Conservation (phyloP, 1,140 invertebrate species). For the Drosophila trapezifrons region DNA sequence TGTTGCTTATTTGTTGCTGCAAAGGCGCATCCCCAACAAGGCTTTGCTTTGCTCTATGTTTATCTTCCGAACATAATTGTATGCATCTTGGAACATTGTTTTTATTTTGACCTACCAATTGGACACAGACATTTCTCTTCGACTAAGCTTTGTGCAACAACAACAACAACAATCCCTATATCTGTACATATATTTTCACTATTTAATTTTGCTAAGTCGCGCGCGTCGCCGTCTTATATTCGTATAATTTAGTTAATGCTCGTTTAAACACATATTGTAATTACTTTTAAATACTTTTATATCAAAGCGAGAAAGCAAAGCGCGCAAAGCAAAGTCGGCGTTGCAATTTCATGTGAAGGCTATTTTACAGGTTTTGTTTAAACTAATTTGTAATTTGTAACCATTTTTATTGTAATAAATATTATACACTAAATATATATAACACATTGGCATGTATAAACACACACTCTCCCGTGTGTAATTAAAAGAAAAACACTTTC, state of each 20-base stretch:
- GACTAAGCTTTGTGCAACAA: conserved; percentile 9
- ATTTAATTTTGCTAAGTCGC: conserved; percentile 29
- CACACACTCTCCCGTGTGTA: conserved; percentile 27
- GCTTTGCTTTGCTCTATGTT: conserved; percentile 46
- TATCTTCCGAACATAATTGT: conserved; percentile 16
- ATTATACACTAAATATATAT: conserved; percentile 30
- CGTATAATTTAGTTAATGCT: conserved; percentile 67
- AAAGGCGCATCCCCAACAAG: conserved; percentile 37
- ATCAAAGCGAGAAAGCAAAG: conserved; percentile 62
- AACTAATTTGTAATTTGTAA: conserved; percentile 70
- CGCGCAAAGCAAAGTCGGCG: conserved; percentile 58
- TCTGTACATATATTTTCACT: conserved; percentile 57
- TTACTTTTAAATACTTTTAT: conserved; percentile 55
- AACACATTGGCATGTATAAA: conserved; percentile 36
- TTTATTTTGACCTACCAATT: conserved; percentile 14
- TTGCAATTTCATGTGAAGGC: conserved; percentile 75
- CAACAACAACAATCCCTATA: conserved; percentile 37
- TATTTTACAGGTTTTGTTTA: conserved; percentile 83
- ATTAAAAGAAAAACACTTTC: conserved; percentile 40
- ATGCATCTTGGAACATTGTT: conserved; percentile 16
- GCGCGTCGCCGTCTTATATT: conserved; percentile 43
- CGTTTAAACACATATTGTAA: conserved; percentile 47
- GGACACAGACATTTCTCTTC: conserved; percentile 25
- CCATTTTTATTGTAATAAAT: conserved; percentile 50
- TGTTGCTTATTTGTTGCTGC: conserved; percentile 73